Percentiles rank a stretch among this genome's conserved stretches.
These are phyloP conservation scores for Cataglyphis rosenhaueri DNA, from an alignment of 2,888 invertebrate genomes.

Conservation along the genomic window DNA sequence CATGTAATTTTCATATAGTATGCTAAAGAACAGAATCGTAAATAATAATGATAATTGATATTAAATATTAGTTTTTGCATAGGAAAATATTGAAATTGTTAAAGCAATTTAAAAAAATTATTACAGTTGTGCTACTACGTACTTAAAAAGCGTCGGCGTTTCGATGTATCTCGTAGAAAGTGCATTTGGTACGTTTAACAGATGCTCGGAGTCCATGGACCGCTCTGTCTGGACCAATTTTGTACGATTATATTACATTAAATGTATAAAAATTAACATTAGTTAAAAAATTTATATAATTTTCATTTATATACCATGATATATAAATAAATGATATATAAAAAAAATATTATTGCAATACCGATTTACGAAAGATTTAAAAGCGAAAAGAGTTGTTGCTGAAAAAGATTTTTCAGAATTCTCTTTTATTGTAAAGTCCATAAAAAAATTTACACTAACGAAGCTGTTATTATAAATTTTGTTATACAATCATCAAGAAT, in stretches of 20 bases:
- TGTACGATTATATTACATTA: neutral
- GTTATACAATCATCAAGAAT: neutral
- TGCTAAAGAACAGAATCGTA: neutral
- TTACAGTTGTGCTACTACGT: neutral
- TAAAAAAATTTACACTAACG: neutral
- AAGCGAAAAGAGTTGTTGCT: neutral
- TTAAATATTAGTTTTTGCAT: neutral
- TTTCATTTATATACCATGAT: neutral
- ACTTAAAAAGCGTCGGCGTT: neutral
- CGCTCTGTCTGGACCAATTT: neutral
- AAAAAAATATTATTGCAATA: neutral
- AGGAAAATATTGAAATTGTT: neutral
- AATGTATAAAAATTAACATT: neutral
- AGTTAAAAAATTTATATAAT: constrained; percentile 15
- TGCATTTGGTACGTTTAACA: constrained; percentile 6
- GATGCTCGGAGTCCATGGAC: neutral
- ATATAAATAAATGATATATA: neutral
- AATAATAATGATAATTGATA: neutral
- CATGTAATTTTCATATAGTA: neutral
- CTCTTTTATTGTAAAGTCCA: neutral
- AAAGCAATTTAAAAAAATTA: neutral
- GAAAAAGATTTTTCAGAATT: neutral
- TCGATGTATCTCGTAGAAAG: constrained; percentile 30
- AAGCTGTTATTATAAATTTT: neutral
- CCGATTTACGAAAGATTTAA: neutral